Evolutionary conservation across 2,797 vertebrate genomes (phyloP).

Genomic region (Steatocranus sp.): DNA sequence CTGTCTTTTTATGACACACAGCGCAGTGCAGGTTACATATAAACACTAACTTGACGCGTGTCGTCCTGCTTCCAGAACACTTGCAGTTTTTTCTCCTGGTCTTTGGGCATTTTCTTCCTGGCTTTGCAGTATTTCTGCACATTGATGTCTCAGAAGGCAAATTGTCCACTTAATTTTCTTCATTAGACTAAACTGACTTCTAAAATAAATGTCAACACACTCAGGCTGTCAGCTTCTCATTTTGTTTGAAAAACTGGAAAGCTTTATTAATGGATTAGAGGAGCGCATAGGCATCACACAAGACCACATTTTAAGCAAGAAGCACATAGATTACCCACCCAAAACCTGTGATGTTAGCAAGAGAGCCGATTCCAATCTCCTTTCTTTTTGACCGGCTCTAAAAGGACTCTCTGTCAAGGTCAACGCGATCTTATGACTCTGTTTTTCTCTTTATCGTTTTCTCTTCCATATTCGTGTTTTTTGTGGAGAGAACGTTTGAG

Average conservation of each 20-base stretch:
- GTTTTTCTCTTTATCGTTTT: conserved; percentile 6
- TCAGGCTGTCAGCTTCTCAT: not conserved
- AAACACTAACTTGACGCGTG: conserved; percentile 43
- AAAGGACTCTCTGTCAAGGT: conserved; percentile 63
- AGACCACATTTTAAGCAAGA: not conserved
- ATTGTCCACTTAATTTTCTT: not conserved
- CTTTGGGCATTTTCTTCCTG: not conserved
- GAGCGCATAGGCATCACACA: not conserved
- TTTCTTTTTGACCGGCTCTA: conserved; percentile 41
- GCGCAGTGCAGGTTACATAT: conserved; percentile 38
- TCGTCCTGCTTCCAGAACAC: conserved; percentile 22
- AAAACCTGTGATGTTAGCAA: not conserved
- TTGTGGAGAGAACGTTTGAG: not conserved
- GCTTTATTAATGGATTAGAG: not conserved
- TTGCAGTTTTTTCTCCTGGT: not conserved
- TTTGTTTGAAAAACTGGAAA: not conserved
- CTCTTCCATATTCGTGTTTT: conserved; percentile 19
- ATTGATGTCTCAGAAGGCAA: not conserved
- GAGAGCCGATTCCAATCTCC: conserved; percentile 19
- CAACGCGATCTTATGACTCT: conserved; percentile 46
- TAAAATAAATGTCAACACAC: conserved; percentile 2
- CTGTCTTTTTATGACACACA: conserved; percentile 64
- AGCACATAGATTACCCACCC: not conserved
- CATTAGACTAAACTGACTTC: not conserved
- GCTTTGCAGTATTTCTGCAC: not conserved